A percentile compares a stretch with the other conserved stretches of the same genome.
Evolutionary conservation across 1,140 invertebrate species (phyloP).

Genomic region (Drosophila athabasca): DNA sequence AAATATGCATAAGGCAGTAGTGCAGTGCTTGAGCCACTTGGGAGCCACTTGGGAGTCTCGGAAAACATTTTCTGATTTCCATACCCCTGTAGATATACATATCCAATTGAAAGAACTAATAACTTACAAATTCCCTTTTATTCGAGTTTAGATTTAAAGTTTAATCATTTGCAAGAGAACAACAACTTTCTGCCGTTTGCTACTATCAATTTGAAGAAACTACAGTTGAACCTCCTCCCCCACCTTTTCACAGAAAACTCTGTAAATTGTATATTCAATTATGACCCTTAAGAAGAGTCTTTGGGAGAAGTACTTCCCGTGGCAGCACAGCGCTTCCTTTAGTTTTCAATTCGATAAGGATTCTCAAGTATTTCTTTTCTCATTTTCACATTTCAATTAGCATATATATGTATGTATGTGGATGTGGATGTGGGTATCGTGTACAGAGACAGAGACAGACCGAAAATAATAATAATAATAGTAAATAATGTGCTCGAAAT

Average conservation of each 20-base stretch:
- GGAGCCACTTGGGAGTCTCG: too few relatives aligned
- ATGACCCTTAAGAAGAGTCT: constrained; percentile 19
- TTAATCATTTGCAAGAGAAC: neutral
- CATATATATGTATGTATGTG: constrained; percentile 35
- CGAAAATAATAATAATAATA: constrained; percentile 39
- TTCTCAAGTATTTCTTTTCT: constrained; percentile 33
- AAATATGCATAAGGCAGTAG: constrained; percentile 59
- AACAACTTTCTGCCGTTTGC: too few relatives aligned
- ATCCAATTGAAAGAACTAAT: constrained; percentile 1
- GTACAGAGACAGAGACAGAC: neutral
- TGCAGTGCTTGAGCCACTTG: constrained; percentile 13
- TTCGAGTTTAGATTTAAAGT: neutral
- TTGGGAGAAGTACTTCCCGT: neutral
- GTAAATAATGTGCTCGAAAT: constrained; percentile 47
- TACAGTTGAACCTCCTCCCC: neutral
- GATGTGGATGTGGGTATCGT: neutral
- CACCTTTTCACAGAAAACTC: constrained; percentile 8
- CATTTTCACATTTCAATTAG: constrained; percentile 60
- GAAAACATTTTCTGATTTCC: too few relatives aligned
- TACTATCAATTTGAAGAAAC: neutral
- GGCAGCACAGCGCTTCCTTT: constrained; percentile 19
- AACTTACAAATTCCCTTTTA: constrained; percentile 4
- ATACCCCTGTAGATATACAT: neutral
- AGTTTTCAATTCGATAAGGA: constrained; percentile 28
- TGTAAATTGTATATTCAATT: neutral